Base-by-base conservation (phyloP, 2,888 invertebrate genomes). In the Amphiduros pacificus region DNA sequence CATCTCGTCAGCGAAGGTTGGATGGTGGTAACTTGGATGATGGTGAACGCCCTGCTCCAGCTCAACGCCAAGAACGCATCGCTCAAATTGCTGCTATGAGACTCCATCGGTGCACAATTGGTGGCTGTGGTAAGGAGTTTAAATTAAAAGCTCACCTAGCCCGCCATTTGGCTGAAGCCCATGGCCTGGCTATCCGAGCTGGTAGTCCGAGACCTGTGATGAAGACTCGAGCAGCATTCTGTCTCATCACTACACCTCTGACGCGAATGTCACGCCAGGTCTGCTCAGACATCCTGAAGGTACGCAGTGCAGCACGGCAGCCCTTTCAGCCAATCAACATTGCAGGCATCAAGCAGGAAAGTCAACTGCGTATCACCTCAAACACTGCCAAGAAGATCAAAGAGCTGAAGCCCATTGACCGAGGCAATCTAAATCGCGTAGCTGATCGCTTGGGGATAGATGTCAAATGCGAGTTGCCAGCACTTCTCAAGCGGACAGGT, bases 161-260 rank as follows among this genome's bases (percentile, higher is more conserved):
- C 66, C 89, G 94, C 65, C 96, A 97, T 85, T 91, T 94, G 84
- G 94, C 93, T 61, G 92, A 92, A 72, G 92, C 93, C 61, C 96
- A 96, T 85, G 92, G 92, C 63, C 76, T 86, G 63, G 87, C 89
- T 61, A 88, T 92, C 76, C 85, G 90, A 69, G 72, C 90, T 17
- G 89, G 90, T 66, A 90, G 91, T 53, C 91, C 94, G 63, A 88
- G 94, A 61, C 95, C 96, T 57, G 93, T 96, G 51, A 94, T 95
- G 94, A 96, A 96, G 86, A 96, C 96, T 58, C 89, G 96, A 77
- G 94, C 95, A 71, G 95, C 96, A 64, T 96, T 97, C 86, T 95
- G 94, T 86, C 87, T 96, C 78, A 90, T 92, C 82, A 94, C 84
- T n/a, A 94, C 94, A 76, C 90, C 93, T 63, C 87, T 93, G 80